These are phyloP conservation scores for Trachelus iudaicus DNA, from an alignment of 2,888 invertebrate species.

Conservation along the genomic window DNA sequence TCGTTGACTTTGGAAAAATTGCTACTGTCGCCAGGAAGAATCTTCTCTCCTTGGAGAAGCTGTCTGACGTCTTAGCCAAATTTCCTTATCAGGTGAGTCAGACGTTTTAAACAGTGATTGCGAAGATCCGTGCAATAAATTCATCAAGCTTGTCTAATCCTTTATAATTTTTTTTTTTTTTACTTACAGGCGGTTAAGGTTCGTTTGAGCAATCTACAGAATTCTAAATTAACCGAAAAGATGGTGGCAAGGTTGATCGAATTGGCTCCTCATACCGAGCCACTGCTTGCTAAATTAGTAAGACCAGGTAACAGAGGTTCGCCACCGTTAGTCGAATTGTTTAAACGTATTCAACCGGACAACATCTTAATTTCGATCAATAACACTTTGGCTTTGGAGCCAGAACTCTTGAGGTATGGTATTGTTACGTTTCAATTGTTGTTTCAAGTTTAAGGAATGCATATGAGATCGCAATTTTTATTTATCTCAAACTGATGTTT, in stretches of 20 bases:
- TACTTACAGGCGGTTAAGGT: constrained; percentile 69
- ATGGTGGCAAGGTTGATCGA: constrained; percentile 58
- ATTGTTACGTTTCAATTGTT: no score
- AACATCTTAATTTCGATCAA: constrained; percentile 78
- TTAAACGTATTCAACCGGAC: constrained; percentile 74
- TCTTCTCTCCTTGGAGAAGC: constrained; percentile 65
- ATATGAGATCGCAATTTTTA: no score
- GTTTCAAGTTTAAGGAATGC: no score
- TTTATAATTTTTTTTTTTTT: constrained; percentile 3
- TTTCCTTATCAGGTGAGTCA: constrained; percentile 65
- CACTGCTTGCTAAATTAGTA: constrained; percentile 69
- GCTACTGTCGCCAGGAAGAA: constrained; percentile 62
- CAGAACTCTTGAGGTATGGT: constrained; percentile 68
- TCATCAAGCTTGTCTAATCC: not conserved
- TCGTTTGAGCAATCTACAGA: constrained; percentile 71
- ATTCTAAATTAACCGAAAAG: constrained; percentile 62
- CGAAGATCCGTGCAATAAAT: not conserved
- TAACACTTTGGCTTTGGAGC: constrained; percentile 74
- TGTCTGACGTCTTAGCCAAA: constrained; percentile 59
- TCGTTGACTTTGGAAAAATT: constrained; percentile 70
- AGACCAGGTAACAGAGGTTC: constrained; percentile 42
- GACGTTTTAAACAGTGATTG: no score
- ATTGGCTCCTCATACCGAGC: constrained; percentile 70
- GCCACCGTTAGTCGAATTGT: constrained; percentile 74
- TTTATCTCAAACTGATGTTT: no score